These are phyloP conservation scores for Cisticola juncidis DNA, from an alignment of 2,113 vertebrate genomes.

Conservation along the genomic window DNA sequence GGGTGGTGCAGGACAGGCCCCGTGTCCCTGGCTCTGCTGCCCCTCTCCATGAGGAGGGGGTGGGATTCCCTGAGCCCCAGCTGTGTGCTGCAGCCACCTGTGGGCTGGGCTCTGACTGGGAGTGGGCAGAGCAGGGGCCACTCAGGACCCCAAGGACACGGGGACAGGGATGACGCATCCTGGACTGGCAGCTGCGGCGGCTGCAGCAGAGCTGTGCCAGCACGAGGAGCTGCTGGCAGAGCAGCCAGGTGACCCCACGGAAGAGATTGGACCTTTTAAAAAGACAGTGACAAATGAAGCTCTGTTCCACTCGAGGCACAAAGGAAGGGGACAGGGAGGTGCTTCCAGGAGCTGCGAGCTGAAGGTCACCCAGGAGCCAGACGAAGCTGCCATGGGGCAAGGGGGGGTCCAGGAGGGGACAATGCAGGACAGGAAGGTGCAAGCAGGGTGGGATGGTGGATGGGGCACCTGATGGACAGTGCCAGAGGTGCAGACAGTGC, in stretches of 20 bases:
- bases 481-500: background rate
- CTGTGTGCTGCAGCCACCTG: background rate
- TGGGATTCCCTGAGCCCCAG: fast-evolving
- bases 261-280: constrained; percentile 52
- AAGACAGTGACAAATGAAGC: constrained; percentile 65
- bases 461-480: background rate
- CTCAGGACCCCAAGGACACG: background rate
- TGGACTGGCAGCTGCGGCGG: background rate
- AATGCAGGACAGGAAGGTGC: background rate
- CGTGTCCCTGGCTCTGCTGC: background rate
- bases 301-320: background rate
- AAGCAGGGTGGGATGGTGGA: fast-evolving
- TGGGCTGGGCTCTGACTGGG: fast-evolving
- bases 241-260: constrained; percentile 5
- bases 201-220: background rate
- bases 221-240: background rate
- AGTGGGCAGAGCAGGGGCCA: fast-evolving
- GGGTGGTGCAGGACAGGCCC: background rate
- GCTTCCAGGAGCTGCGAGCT: background rate
- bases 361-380: background rate
- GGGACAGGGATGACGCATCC: background rate
- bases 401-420: background rate
- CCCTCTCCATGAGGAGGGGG: background rate
- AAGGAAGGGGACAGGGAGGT: background rate
- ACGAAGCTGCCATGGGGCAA: background rate